phyloP scores from a whole-genome alignment of 2,888 invertebrate species.

The Isoperla grammatica region DNA sequence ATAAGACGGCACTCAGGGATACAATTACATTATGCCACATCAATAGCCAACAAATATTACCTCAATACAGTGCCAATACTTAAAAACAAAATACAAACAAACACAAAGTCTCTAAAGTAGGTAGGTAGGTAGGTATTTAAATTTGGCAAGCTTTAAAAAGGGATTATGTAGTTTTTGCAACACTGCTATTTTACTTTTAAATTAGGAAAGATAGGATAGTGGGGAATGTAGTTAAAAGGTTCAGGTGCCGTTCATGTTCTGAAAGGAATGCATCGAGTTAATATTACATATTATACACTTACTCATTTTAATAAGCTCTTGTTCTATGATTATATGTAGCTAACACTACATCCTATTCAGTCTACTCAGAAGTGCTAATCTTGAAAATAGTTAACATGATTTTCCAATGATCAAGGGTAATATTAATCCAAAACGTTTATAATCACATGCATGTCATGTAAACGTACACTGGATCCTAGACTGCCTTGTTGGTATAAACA shows the following conservation, averaged over 20 bases:
- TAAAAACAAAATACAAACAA: slow-evolving; percentile 12
- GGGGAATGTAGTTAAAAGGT: no score
- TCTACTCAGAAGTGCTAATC: no score
- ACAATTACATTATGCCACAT: slow-evolving; percentile 23
- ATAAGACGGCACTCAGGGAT: background rate
- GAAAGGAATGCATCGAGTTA: background rate
- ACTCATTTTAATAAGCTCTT: background rate
- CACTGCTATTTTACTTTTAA: no score
- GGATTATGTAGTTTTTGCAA: background rate
- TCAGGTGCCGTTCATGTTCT: background rate
- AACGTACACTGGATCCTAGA: no score
- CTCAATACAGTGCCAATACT: background rate
- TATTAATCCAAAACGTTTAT: no score
- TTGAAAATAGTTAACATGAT: no score
- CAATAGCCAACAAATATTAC: slow-evolving; percentile 17
- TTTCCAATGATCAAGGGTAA: no score
- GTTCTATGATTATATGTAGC: no score
- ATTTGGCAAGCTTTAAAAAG: background rate
- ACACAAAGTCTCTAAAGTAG: background rate
- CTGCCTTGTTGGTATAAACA: no score
- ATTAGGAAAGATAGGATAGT: no score
- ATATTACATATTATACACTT: background rate
- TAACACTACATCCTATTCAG: no score
- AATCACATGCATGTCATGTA: no score
- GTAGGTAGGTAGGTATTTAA: background rate